A percentile compares a stretch with the other conserved stretches of the same genome.
phyloP scores from a whole-genome alignment of 2,113 vertebrate species.

The Theristicus caerulescens region DNA sequence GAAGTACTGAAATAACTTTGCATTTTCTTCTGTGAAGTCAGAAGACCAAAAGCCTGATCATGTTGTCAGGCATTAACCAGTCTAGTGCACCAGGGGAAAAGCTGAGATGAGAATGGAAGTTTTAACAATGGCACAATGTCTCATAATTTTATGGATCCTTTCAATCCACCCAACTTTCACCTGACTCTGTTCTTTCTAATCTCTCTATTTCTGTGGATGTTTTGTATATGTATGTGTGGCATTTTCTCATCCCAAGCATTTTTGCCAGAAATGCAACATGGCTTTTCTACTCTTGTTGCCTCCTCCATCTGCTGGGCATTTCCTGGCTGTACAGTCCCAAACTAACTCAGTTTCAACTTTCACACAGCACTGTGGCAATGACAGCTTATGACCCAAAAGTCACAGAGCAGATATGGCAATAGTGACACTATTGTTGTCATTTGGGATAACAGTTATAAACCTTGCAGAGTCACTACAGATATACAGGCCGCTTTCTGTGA shows the following conservation, averaged over 20 bases:
- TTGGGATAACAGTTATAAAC: background rate
- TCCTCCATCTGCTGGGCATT: background rate
- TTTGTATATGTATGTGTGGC: rapidly evolving
- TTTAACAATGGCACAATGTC: background rate
- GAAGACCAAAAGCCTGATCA: background rate
- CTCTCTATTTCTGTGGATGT: background rate
- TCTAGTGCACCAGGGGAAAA: background rate
- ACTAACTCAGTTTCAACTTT: background rate
- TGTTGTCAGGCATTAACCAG: background rate
- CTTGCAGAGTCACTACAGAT: background rate
- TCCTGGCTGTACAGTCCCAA: background rate
- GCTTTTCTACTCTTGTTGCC: background rate
- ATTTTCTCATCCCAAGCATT: background rate
- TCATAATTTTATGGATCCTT: background rate
- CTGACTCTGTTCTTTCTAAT: background rate
- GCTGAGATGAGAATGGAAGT: background rate
- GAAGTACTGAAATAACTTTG: background rate
- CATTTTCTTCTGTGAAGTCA: background rate
- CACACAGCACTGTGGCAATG: background rate
- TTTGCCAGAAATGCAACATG: background rate
- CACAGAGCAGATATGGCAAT: background rate
- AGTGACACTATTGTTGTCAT: background rate
- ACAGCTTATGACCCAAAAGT: background rate
- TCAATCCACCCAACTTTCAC: background rate
- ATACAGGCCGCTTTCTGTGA: background rate